Evolutionary conservation across 2,797 vertebrate genomes (phyloP), one percentile per base, ranked within the genome.

Genomic region (Dromococcyx pavoninus): DNA sequence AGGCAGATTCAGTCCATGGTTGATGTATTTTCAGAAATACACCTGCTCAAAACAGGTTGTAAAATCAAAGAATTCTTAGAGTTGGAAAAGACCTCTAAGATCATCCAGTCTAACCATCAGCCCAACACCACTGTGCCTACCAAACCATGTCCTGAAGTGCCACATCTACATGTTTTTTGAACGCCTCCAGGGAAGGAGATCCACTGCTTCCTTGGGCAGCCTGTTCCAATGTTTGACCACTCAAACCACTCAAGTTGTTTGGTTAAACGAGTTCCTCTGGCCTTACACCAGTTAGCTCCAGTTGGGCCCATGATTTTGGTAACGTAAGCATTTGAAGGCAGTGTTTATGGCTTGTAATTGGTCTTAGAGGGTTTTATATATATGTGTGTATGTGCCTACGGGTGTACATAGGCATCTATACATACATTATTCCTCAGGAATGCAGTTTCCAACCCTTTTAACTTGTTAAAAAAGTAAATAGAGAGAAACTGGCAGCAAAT

Each of bases 401-500:
- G 65, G 57, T 71, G 15, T 86, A 39, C 23, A 7, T 92, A 51
- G 0, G 1, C 30, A 1, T 66, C 22, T 77, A 54, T 90, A 58
- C 73, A 50, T 90, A 88, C 77, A 85, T 86, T 86, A 50, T 73
- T 41, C 39, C 60, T 66, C 23, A 57, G 74, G 77, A 88, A 94
- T 2, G 11, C 8, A 0, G 50, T 91, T 95, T 95, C 90, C 66
- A 89, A 14, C 89, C 86, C 81, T 88, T 95, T 89, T 58, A 92
- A 93, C 84, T 90, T 73, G 77, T 67, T 89, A 81, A 89, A 61
- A 95, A 95, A 94, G 85, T 93, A 94, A 96, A 95, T 64, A 35
- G 72, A 70, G 91, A 95, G 80, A 96, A 96, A 88, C 95, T 95
- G 91, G 92, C 91, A 95, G 80, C 10, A 51, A 96, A 71, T 74